A percentile compares a stretch with the other conserved stretches of the same genome.
phyloP scores from a whole-genome alignment of 2,888 invertebrate genomes.

The Melanchra persicariae region DNA sequence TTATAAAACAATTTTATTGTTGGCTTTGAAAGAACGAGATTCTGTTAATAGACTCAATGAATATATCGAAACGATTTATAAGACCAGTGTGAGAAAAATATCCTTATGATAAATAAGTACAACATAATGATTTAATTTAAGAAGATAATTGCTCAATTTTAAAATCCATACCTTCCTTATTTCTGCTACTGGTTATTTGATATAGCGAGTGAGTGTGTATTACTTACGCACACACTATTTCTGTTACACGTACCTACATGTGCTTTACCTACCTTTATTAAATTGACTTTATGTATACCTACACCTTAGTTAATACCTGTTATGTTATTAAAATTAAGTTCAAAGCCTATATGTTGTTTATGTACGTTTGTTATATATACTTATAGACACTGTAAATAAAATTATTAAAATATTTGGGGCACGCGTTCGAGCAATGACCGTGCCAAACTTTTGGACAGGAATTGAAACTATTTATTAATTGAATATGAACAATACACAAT shows the following conservation, averaged over 20 bases:
- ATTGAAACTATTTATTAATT: conserved; percentile 78
- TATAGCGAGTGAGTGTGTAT: conserved; percentile 29
- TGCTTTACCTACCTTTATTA: conserved; percentile 29
- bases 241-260: conserved; percentile 25
- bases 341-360: conserved; percentile 30
- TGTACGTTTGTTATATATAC: conserved; percentile 39
- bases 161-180: conserved; percentile 68
- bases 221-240: conserved; percentile 18
- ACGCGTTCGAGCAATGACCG: conserved; percentile 67
- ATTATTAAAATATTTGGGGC: conserved; percentile 62
- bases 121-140: conserved; percentile 85
- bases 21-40: conserved; percentile 64
- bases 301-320: conserved; percentile 19
- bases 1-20: conserved; percentile 66
- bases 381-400: conserved; percentile 61
- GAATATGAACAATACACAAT: conserved; percentile 66
- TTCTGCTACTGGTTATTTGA: conserved; percentile 41
- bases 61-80: conserved; percentile 64
- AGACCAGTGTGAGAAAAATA: conserved; percentile 71
- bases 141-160: conserved; percentile 88
- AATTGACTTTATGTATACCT: conserved; percentile 21
- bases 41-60: conserved; percentile 60
- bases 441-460: conserved; percentile 80
- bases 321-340: conserved; percentile 27
- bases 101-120: conserved; percentile 87